These are phyloP conservation scores for Dicranocentrus wangi DNA, from an alignment of 2,888 invertebrate genomes.

Conservation along the genomic window DNA sequence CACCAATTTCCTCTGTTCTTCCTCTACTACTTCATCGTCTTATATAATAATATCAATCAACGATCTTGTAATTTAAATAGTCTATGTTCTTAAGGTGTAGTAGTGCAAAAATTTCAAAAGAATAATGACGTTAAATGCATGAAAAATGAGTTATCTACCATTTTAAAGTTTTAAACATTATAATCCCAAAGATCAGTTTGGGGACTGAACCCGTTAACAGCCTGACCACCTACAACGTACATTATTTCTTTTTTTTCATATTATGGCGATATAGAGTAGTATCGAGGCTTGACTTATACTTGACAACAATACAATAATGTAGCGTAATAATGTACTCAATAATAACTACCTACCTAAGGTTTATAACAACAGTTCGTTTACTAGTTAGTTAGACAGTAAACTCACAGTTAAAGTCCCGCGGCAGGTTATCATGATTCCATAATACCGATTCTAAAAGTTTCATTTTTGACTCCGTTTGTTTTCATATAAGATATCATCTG, in stretches of 20 bases:
- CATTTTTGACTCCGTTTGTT: conserved; percentile 43
- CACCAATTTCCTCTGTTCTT: too few relatives aligned
- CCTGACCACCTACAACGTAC: conserved; percentile 37
- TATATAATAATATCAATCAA: conserved; percentile 49
- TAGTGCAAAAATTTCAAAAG: conserved; percentile 43
- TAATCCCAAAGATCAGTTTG: conserved; percentile 35
- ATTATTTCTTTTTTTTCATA: conserved; percentile 44
- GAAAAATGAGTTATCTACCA: conserved; percentile 46
- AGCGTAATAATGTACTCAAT: conserved; percentile 45
- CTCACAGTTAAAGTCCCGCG: conserved; percentile 62
- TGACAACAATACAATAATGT: conserved; percentile 54
- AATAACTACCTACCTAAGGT: conserved; percentile 52
- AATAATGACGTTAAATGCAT: conserved; percentile 42
- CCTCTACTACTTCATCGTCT: too few relatives aligned
- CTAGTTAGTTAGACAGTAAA: conserved; percentile 54
- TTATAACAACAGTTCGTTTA: conserved; percentile 38
- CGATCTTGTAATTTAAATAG: conserved; percentile 13
- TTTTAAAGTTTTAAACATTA: conserved; percentile 42
- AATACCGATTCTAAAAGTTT: conserved; percentile 58
- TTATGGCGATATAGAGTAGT: conserved; percentile 42
- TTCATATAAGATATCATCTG: conserved; percentile 21
- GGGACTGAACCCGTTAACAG: conserved; percentile 48
- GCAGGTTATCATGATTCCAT: conserved; percentile 60
- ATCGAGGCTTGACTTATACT: conserved; percentile 44
- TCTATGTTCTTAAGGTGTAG: conserved; percentile 20